Percentiles rank a stretch among this genome's conserved stretches.
phyloP scores from a whole-genome alignment of 2,888 invertebrate species.

The Dyspetes luteomarginatus region DNA sequence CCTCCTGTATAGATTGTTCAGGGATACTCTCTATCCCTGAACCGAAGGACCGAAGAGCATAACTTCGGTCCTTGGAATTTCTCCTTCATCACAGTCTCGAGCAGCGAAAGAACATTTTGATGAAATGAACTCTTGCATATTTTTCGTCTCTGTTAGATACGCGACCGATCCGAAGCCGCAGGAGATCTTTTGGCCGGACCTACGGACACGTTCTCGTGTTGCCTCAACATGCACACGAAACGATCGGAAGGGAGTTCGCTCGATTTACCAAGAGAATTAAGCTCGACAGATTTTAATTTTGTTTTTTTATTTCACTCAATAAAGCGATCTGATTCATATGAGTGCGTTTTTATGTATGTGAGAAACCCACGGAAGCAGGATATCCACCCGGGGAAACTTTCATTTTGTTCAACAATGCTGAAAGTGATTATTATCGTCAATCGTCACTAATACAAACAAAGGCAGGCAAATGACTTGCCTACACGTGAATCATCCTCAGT shows the following conservation, averaged over 20 bases:
- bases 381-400: constrained; percentile 24
- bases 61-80: constrained; percentile 47
- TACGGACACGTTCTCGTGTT: constrained; percentile 27
- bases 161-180: constrained; percentile 44
- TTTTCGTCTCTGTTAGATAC: constrained; percentile 36
- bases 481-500: background rate
- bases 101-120: constrained; percentile 5
- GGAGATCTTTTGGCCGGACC: constrained; percentile 39
- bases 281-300: constrained; percentile 15
- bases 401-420: background rate
- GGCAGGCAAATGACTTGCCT: background rate
- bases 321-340: background rate
- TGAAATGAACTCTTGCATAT: background rate
- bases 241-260: constrained; percentile 75
- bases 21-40: too few species aligned
- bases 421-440: background rate
- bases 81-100: constrained; percentile 42
- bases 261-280: constrained; percentile 51
- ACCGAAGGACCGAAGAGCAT: too few species aligned
- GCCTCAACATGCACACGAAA: constrained; percentile 28
- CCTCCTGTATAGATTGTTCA: too few species aligned
- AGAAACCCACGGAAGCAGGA: constrained; percentile 10
- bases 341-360: constrained; percentile 2
- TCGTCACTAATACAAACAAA: background rate
- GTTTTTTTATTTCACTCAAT: background rate